Evolutionary conservation across 1,140 invertebrate genomes (phyloP).

Genomic region (Heliothis virescens): DNA sequence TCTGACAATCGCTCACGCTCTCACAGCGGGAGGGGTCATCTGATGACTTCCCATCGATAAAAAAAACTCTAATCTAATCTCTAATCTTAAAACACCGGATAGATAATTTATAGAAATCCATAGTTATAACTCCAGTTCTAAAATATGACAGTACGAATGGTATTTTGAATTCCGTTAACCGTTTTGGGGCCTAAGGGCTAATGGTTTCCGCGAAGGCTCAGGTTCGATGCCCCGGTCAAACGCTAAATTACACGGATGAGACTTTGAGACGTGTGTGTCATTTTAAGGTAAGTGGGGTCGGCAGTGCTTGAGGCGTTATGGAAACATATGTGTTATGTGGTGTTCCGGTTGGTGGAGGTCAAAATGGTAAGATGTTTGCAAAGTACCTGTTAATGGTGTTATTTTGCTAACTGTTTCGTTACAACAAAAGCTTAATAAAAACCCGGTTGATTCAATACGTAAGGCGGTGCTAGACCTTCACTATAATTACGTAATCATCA

Average conservation of each 20-base stretch:
- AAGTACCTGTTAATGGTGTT: too few species aligned
- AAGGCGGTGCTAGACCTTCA: too few species aligned
- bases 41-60: too few species aligned
- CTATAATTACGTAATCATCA: too few species aligned
- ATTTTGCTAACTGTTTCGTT: too few species aligned
- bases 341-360: not conserved
- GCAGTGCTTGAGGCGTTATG: not conserved
- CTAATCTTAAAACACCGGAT: too few species aligned
- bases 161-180: constrained; percentile 35
- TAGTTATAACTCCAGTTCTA: not conserved
- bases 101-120: too few species aligned
- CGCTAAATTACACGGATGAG: constrained; percentile 30
- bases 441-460: too few species aligned
- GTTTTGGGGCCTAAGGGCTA: constrained; percentile 35
- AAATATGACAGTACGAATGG: constrained; percentile 13
- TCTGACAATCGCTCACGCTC: too few species aligned
- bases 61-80: too few species aligned
- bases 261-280: constrained; percentile 11
- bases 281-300: constrained; percentile 25
- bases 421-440: too few species aligned
- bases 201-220: constrained; percentile 31
- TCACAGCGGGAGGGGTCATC: too few species aligned
- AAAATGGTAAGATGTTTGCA: not conserved
- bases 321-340: not conserved
- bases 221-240: constrained; percentile 33